Evolutionary conservation across 2,797 vertebrate genomes (phyloP), one percentile per base, ranked within the genome.

Genomic region (Oreochromis mossambicus): DNA sequence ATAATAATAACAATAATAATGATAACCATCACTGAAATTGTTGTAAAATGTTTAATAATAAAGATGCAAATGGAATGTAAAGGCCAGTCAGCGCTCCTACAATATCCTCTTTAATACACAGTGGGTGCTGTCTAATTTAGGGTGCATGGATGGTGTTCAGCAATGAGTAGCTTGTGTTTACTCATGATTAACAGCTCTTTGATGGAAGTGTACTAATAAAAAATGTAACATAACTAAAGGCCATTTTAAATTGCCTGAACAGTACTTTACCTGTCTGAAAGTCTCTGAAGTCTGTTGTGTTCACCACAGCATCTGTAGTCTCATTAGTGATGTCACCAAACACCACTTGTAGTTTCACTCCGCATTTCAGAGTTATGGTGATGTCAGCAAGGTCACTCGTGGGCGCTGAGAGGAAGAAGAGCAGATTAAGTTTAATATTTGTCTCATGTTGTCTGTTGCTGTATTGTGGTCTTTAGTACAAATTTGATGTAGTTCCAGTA

Each of bases 321-420:
- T 96, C 95, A 2, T 93, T 90, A 1, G 93, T 94, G 75, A 96
- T 96, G 91, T 95, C 94, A 63, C 94, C 96, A 56, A 94, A 94
- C 61, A 95, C 89, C 34, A 96, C 3, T n/a, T 92, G 86, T 24
- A 96, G 75, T 43, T 88, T 85, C 32, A 89, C 73, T 3, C 88
- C 26, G 0, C 13, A 17, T 52, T 86, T 82, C 19, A 92, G 5
- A 54, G 82, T 54, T 11, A 95, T 76, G 3, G 58, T 83, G 66
- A 95, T 34, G 5, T 92, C 89, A 58, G 96, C 94, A 1, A 94
- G 88, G 78, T 95, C 94, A 84, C 88, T 84, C 8, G 56, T 91
- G 80, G 95, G 81, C 17, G 89, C 95, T 96, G 29, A 79, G 21
- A 78, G n/a, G 26, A 75, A 43, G 8, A 78, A 5, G 9, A 21